Evolutionary conservation across 2,113 vertebrate species (phyloP), one percentile per base, ranked within the genome.

Genomic region (Micronycteris hirsuta): DNA sequence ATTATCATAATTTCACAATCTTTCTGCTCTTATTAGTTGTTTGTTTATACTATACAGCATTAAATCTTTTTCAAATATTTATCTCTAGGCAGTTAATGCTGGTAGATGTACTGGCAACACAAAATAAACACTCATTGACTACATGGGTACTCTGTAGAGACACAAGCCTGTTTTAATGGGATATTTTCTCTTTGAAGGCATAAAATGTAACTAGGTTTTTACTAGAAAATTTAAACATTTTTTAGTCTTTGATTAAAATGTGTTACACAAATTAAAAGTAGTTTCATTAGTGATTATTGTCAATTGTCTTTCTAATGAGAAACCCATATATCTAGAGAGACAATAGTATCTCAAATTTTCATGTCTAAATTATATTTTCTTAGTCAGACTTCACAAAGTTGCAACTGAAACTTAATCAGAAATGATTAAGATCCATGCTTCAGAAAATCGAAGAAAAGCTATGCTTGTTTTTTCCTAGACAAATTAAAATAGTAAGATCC

Each of bases 401-500:
- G 17, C 12, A 80, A 86, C 3, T 86, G 74, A 36, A 92, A 76
- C 1, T 49, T 76, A 77, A 96, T 92, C 45, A 96, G 58, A 95
- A 89, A 77, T 91, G 22, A 92, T 65, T 58, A 97, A 86, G 24
- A 76, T 41, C 15, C n/a, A 71, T 9, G 36, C 1, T 67, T 96
- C 38, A 85, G 26, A 90, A 90, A 81, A 82, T 1, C 47, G 14
- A 84, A 93, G 47, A 19, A 91, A 94, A 93, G 10, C 15, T 85
- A 81, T 67, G 19, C 0, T 26, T 22, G 54, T 90, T 88, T 91
- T 91, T 31, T 74, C 31, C 47, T 47, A 87, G 74, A 92, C 38
- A 93, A 95, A 74, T 83, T 86, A 63, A 96, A 97, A 89, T 85
- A 83, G 73, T 80, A 89, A 94, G 8, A 77, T 84, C 17, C 19